Percentiles rank a stretch among this genome's conserved stretches.
phyloP scores from a whole-genome alignment of 2,113 vertebrate species.

The Oryzias javanicus region DNA sequence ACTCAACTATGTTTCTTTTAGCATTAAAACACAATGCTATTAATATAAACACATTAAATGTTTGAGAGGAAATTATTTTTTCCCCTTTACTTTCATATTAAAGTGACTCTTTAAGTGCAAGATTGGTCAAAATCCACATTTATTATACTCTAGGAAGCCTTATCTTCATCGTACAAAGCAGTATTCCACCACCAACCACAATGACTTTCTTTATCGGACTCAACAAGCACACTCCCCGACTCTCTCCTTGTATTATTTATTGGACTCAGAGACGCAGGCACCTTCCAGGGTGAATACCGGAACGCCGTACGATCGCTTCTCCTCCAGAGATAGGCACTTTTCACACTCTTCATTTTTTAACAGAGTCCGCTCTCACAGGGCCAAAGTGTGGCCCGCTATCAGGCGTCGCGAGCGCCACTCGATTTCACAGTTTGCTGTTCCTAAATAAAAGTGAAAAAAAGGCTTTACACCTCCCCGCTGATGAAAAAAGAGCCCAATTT shows the following conservation, averaged over 20 bases:
- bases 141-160: conserved; percentile 41
- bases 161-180: conserved; percentile 53
- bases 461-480: conserved; percentile 2
- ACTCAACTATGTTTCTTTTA: too few relatives aligned
- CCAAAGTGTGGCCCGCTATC: not conserved
- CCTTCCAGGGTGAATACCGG: conserved; percentile 44
- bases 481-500: conserved; percentile 28
- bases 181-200: conserved; percentile 28
- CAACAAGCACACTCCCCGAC: conserved; percentile 17
- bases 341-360: conserved; percentile 1
- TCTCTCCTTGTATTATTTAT: conserved; percentile 53
- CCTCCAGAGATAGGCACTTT: conserved; percentile 7
- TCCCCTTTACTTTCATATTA: not conserved
- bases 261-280: conserved; percentile 17
- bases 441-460: conserved; percentile 4
- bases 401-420: not conserved
- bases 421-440: conserved; percentile 4
- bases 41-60: too few relatives aligned
- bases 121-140: conserved; percentile 20
- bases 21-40: not conserved
- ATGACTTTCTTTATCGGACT: conserved; percentile 53
- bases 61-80: too few relatives aligned
- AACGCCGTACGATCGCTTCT: conserved; percentile 4
- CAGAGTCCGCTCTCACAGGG: not conserved
- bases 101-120: conserved; percentile 25